phyloP scores from a whole-genome alignment of 2,888 invertebrate species.

The Rhamnusium bicolor region DNA sequence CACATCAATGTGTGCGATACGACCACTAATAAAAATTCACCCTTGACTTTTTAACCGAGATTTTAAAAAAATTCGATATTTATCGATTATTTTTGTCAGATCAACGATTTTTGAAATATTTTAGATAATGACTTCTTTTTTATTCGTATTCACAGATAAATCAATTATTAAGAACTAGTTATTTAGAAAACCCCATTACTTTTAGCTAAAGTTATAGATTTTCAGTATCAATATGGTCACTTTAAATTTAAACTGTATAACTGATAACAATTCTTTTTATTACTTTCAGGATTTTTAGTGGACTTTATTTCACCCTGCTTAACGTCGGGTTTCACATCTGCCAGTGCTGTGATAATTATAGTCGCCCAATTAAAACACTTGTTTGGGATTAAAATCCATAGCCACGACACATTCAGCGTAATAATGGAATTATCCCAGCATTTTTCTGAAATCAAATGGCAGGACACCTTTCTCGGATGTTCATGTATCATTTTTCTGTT shows the following conservation, averaged over 20 bases:
- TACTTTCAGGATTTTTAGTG: conserved; percentile 82
- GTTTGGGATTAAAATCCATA: conserved; percentile 80
- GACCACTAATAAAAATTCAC: too few relatives aligned
- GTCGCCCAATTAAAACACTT: conserved; percentile 83
- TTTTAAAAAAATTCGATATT: too few relatives aligned
- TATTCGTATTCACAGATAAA: too few relatives aligned
- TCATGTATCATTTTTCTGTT: conserved; percentile 79
- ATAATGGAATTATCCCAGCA: conserved; percentile 72
- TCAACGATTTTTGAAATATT: too few relatives aligned
- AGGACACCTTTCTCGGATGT: conserved; percentile 80
- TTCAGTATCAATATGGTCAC: too few relatives aligned
- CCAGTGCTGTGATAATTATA: conserved; percentile 85
- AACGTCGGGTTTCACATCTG: conserved; percentile 88
- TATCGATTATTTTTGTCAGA: too few relatives aligned
- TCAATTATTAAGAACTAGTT: too few relatives aligned
- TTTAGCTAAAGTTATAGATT: too few relatives aligned
- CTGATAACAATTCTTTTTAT: neutral
- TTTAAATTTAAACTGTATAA: neutral
- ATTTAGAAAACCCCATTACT: too few relatives aligned
- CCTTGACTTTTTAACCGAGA: too few relatives aligned
- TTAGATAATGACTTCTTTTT: too few relatives aligned
- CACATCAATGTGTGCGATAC: too few relatives aligned
- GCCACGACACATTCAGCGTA: conserved; percentile 79
- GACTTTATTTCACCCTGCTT: conserved; percentile 89
- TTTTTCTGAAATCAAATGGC: conserved; percentile 72